phyloP scores from a whole-genome alignment of 2,797 vertebrate species.

The Oceanodroma leucorhoa region DNA sequence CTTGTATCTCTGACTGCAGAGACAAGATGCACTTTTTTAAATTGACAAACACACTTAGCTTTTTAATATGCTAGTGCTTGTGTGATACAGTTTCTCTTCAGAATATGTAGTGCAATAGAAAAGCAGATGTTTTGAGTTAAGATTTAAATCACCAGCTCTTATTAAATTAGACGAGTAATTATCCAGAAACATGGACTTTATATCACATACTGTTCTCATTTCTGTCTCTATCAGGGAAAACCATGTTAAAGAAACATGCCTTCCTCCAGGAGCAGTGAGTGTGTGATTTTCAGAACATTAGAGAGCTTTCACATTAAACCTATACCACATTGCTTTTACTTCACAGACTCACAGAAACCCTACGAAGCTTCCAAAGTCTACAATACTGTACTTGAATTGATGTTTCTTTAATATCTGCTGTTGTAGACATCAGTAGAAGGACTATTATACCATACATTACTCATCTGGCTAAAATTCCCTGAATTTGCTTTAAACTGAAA shows the following conservation, averaged over 20 bases:
- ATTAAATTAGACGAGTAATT: conserved; percentile 41
- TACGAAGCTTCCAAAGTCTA: background rate
- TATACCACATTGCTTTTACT: background rate
- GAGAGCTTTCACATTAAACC: background rate
- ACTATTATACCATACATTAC: background rate
- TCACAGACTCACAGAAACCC: background rate
- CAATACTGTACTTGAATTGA: background rate
- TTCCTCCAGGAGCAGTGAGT: background rate
- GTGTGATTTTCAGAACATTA: background rate
- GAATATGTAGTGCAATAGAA: background rate
- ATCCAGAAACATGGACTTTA: background rate
- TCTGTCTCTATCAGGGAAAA: background rate
- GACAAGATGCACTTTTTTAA: background rate
- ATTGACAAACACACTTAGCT: background rate
- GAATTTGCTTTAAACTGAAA: background rate
- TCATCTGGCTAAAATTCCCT: background rate
- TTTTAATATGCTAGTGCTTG: background rate
- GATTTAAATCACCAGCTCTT: conserved; percentile 41
- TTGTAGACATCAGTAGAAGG: background rate
- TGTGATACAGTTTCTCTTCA: background rate
- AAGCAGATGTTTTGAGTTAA: conserved; percentile 59
- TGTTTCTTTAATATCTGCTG: background rate
- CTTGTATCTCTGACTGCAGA: background rate
- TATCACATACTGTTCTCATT: background rate
- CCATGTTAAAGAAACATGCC: background rate